Conservation (phyloP, 2,888 invertebrate species). For the Spatulosminthurus flaviceps region DNA sequence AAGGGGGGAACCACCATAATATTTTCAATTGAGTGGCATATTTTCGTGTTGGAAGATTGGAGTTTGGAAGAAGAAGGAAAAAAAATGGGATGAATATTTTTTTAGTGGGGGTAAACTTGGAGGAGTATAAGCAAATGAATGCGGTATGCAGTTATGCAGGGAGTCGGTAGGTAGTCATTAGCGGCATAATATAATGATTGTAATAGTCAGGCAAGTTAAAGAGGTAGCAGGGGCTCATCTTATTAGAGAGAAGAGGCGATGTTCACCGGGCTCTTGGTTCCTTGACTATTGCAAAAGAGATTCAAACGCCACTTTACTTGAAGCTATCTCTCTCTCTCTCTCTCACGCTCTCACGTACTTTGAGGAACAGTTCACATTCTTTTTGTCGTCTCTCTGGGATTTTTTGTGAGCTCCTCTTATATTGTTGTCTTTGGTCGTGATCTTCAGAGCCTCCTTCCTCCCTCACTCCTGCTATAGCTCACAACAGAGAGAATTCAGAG, state of each 20-base stretch:
- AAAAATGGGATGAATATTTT: slow-evolving; percentile 6
- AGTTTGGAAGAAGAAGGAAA: neutral
- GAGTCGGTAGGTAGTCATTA: slow-evolving; percentile 19
- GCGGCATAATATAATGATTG: slow-evolving; percentile 18
- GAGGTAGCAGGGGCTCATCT: slow-evolving; percentile 18
- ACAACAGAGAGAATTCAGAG: slow-evolving; percentile 8
- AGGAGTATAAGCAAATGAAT: neutral
- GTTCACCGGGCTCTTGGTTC: neutral
- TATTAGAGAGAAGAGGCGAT: neutral
- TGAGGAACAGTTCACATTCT: slow-evolving; percentile 33
- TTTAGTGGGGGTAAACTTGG: neutral
- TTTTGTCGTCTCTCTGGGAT: slow-evolving; percentile 24
- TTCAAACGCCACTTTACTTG: neutral
- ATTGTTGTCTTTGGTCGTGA: slow-evolving; percentile 48
- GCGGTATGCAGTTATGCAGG: slow-evolving; percentile 7
- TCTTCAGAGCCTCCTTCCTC: slow-evolving; percentile 46
- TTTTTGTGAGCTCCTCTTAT: slow-evolving; percentile 19
- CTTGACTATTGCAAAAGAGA: neutral
- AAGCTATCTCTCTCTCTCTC: neutral
- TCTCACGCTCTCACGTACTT: too few relatives aligned
- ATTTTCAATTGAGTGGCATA: slow-evolving; percentile 6
- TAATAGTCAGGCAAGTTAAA: slow-evolving; percentile 9
- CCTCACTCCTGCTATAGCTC: slow-evolving; percentile 31
- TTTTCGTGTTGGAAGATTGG: too few relatives aligned
- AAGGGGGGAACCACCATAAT: neutral